phyloP scores from a whole-genome alignment of 2,888 invertebrate genomes.

The Drosophila setosimentum region DNA sequence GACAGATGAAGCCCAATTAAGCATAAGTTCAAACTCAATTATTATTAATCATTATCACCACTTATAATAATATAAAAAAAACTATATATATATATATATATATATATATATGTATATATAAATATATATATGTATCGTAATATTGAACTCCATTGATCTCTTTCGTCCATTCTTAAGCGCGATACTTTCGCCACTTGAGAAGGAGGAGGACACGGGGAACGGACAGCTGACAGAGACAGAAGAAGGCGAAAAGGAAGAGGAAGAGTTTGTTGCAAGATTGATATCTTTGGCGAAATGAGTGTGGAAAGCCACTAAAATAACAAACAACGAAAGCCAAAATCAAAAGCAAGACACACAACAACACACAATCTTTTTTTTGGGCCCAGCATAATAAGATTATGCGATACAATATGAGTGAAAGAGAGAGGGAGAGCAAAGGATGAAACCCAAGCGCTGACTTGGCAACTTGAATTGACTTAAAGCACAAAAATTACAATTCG shows the following conservation, averaged over 20 bases:
- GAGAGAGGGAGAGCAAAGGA: conserved; percentile 24
- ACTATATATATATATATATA: not conserved
- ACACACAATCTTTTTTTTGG: conserved; percentile 25
- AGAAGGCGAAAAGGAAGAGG: conserved; percentile 32
- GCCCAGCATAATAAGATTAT: conserved; percentile 72
- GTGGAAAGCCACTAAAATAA: conserved; percentile 62
- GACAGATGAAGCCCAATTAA: not conserved
- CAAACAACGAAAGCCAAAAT: conserved; percentile 38
- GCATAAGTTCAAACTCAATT: not conserved
- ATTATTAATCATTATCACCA: not conserved
- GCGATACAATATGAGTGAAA: conserved; percentile 28
- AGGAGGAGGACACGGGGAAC: not conserved
- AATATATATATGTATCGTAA: not conserved
- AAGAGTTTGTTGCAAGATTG: conserved; percentile 38
- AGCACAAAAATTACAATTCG: conserved; percentile 83
- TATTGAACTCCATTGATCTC: not conserved
- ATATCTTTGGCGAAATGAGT: conserved; percentile 61
- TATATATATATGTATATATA: not conserved
- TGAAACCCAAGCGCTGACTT: conserved; percentile 54
- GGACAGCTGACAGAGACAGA: conserved; percentile 49
- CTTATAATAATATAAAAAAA: not conserved
- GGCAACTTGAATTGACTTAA: conserved; percentile 72
- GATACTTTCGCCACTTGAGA: conserved; percentile 47
- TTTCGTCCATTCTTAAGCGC: conserved; percentile 1
- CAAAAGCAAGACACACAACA: conserved; percentile 26